Conservation (phyloP, 2,113 vertebrate genomes). For the Haemorhous mexicanus region DNA sequence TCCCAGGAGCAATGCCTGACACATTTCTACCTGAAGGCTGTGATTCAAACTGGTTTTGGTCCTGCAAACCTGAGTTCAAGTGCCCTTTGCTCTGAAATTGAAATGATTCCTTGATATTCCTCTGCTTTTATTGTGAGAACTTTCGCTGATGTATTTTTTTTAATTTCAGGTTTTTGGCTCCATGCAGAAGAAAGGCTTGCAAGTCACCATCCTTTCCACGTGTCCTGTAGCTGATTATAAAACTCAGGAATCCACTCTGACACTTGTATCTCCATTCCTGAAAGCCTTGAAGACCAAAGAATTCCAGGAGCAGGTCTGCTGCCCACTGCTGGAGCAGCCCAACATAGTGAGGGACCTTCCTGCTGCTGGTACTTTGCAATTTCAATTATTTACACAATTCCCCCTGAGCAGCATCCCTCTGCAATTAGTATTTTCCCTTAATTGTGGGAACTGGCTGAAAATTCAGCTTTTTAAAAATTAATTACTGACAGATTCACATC, state of each 20-base stretch:
- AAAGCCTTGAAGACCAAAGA: constrained; percentile 81
- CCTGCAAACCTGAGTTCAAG: neutral
- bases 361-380: constrained; percentile 82
- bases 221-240: constrained; percentile 87
- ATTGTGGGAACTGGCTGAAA: neutral
- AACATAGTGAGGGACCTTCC: constrained; percentile 89
- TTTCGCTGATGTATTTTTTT: neutral
- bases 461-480: neutral
- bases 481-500: neutral
- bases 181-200: constrained; percentile 75
- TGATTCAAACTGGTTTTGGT: neutral
- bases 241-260: constrained; percentile 78
- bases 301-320: constrained; percentile 69
- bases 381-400: neutral
- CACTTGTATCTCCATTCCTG: constrained; percentile 83
- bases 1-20: neutral
- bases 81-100: neutral
- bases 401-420: neutral
- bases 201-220: constrained; percentile 85
- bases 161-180: constrained; percentile 81
- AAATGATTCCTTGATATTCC: neutral
- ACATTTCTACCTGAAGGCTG: neutral
- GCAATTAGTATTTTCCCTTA: neutral
- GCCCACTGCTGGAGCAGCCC: constrained; percentile 86
- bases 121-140: neutral